These are phyloP conservation scores for Anthopleura sola DNA, from an alignment of 64 coral and sea anemone genomes.

Conservation along the genomic window DNA sequence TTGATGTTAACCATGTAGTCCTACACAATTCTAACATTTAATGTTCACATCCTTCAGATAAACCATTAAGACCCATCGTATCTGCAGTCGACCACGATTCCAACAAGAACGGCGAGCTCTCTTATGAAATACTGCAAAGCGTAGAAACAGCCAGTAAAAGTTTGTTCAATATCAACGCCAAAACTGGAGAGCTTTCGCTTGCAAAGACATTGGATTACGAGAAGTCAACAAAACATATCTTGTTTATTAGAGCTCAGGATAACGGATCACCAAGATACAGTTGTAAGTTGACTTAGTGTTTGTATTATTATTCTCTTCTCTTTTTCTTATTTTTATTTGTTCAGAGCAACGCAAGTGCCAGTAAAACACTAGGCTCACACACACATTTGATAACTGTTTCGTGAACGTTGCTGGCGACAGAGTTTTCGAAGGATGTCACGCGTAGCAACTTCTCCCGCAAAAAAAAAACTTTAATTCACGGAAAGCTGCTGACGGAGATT, in stretches of 20 bases:
- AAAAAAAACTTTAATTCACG: too few relatives aligned
- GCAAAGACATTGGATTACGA: slow-evolving; percentile 47
- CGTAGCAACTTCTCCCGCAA: too few relatives aligned
- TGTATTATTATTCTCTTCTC: neutral
- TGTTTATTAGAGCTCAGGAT: slow-evolving; percentile 51
- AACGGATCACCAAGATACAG: slow-evolving; percentile 37
- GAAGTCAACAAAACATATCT: slow-evolving; percentile 25
- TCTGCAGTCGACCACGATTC: slow-evolving; percentile 48
- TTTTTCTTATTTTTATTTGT: neutral
- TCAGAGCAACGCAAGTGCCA: neutral
- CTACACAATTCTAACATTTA: neutral
- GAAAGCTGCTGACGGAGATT: too few relatives aligned
- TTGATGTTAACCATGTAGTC: too few relatives aligned
- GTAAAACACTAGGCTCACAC: too few relatives aligned
- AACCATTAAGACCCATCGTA: neutral
- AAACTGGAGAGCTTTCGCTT: slow-evolving; percentile 41
- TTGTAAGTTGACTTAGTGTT: neutral
- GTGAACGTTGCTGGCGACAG: too few relatives aligned
- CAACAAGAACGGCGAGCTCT: slow-evolving; percentile 33
- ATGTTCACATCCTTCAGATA: neutral
- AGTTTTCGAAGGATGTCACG: too few relatives aligned
- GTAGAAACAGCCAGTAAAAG: slow-evolving; percentile 31
- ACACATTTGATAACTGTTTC: too few relatives aligned
- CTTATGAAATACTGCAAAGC: slow-evolving; percentile 46
- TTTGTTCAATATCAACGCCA: slow-evolving; percentile 31